phyloP scores from a whole-genome alignment of 2,888 invertebrate species.

The Aporophyla nigra region DNA sequence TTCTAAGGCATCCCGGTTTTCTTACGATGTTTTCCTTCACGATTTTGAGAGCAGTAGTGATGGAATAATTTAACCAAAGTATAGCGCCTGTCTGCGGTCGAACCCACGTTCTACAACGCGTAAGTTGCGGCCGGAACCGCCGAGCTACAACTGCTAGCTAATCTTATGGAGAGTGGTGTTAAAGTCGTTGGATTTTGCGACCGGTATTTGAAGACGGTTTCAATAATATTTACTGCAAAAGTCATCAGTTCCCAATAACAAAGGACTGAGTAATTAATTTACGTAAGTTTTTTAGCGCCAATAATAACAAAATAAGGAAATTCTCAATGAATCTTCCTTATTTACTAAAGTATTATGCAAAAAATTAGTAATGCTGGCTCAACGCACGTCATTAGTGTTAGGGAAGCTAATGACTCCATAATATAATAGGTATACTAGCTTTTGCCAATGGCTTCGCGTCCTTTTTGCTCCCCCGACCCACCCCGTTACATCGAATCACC shows the following conservation, averaged over 20 bases:
- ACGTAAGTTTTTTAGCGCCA: background rate
- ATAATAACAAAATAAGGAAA: conserved; percentile 9
- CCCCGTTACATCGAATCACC: too few species aligned
- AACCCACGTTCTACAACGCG: too few species aligned
- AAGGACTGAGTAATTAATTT: background rate
- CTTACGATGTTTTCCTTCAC: too few species aligned
- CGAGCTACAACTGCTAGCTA: background rate
- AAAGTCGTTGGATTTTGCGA: background rate
- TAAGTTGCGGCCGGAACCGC: too few species aligned
- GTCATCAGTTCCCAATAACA: background rate
- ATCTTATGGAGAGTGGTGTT: background rate
- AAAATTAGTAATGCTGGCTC: conserved; percentile 16
- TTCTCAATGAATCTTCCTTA: background rate
- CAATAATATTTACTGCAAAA: background rate
- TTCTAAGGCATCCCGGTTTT: too few species aligned
- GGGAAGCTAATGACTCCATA: background rate
- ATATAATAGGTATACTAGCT: too few species aligned
- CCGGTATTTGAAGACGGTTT: background rate
- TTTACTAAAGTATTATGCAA: conserved; percentile 2
- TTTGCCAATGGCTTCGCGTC: too few species aligned
- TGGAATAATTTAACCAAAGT: too few species aligned
- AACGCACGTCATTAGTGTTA: background rate
- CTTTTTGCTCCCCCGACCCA: too few species aligned
- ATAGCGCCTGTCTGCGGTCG: too few species aligned
- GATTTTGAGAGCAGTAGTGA: too few species aligned